Conservation (phyloP, 2,888 invertebrate species). For the Phengaris alcon region DNA sequence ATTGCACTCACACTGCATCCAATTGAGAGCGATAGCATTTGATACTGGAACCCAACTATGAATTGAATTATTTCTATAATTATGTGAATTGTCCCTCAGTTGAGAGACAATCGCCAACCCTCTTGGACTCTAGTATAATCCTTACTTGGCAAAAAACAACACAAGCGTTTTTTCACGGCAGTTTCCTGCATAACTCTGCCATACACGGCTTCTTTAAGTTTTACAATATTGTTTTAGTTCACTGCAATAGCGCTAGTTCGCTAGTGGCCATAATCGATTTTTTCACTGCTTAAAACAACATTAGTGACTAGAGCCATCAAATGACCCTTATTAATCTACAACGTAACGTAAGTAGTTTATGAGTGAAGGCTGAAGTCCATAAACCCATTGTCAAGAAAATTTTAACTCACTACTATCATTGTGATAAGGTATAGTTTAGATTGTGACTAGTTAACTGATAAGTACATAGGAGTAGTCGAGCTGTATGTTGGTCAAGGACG, state of each 20-base stretch:
- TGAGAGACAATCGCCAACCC: no score
- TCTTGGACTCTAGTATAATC: no score
- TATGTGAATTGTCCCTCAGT: no score
- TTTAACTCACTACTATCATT: not conserved
- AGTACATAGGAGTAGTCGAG: slow-evolving; percentile 21
- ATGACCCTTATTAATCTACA: slow-evolving; percentile 1
- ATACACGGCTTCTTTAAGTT: no score
- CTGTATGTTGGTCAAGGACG: slow-evolving; percentile 21
- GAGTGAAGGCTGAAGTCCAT: slow-evolving; percentile 21
- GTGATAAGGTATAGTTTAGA: not conserved
- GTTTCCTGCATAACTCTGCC: no score
- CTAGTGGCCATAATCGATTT: not conserved
- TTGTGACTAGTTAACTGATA: not conserved
- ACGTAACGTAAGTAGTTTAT: slow-evolving; percentile 14
- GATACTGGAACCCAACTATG: no score
- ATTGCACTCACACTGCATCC: no score
- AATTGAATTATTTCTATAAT: no score
- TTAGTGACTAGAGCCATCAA: not conserved
- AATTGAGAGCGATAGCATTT: no score
- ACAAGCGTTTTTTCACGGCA: no score
- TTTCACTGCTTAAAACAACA: not conserved
- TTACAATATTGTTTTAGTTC: no score
- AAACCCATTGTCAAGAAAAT: not conserved
- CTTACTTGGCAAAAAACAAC: no score
- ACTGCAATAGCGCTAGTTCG: not conserved